These are phyloP conservation scores for Pandemis corylana DNA, from an alignment of 2,888 invertebrate species.

Conservation along the genomic window DNA sequence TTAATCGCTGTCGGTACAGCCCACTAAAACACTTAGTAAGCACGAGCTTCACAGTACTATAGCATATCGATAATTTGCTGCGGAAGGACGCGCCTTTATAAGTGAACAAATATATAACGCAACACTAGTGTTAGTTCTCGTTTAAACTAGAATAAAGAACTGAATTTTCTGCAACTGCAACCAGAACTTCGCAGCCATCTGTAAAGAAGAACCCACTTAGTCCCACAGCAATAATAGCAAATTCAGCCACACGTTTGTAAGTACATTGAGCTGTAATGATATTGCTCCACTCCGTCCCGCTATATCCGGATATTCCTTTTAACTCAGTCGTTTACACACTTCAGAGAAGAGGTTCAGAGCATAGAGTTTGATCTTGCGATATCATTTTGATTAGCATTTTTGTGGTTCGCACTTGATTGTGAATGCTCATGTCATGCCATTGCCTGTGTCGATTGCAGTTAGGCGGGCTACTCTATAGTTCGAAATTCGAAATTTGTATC, in stretches of 20 bases:
- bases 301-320: constrained; percentile 24
- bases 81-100: no score
- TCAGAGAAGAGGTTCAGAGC: constrained; percentile 8
- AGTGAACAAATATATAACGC: not conserved
- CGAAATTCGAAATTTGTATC: no score
- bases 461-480: not conserved
- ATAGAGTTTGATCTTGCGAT: constrained; percentile 9
- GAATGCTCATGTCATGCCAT: constrained; percentile 2
- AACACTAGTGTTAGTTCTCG: not conserved
- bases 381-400: constrained; percentile 12
- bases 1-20: no score
- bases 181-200: not conserved
- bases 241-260: constrained; percentile 21
- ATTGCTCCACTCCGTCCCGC: constrained; percentile 20
- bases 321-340: constrained; percentile 12
- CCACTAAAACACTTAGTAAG: no score
- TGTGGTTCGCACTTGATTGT: not conserved
- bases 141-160: not conserved
- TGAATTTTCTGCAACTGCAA: constrained; percentile 10
- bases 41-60: no score
- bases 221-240: constrained; percentile 10
- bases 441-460: not conserved
- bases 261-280: constrained; percentile 30
- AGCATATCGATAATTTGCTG: no score
- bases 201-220: constrained; percentile 24